Percentiles rank a stretch among this genome's conserved stretches.
These are phyloP conservation scores for Ursus arctos DNA, from an alignment of 2,113 vertebrate species.

Conservation along the genomic window DNA sequence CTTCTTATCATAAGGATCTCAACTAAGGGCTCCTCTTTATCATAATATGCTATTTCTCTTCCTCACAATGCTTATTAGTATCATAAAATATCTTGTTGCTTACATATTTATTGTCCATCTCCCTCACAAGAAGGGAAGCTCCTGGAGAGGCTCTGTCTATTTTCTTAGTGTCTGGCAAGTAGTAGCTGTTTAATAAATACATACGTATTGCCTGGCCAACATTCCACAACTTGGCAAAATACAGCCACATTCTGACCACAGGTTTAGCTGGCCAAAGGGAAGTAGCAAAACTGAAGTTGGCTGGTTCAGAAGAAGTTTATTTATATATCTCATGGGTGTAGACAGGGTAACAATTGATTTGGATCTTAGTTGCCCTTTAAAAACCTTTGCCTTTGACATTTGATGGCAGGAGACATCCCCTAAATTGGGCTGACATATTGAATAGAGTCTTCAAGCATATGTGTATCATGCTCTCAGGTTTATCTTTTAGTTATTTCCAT, in stretches of 20 bases:
- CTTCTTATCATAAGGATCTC: background rate
- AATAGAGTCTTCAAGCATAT: background rate
- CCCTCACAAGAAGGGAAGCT: background rate
- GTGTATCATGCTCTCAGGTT: background rate
- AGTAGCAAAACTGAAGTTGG: background rate
- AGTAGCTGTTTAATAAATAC: conserved; percentile 17
- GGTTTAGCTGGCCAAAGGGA: background rate
- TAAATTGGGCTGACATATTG: background rate
- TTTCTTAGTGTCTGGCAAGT: background rate
- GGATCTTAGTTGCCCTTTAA: background rate
- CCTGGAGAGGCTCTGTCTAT: background rate
- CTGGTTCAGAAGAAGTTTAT: conserved; percentile 48
- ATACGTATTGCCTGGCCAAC: background rate
- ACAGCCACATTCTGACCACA: background rate
- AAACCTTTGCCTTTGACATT: conserved; percentile 22
- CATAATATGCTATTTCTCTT: background rate
- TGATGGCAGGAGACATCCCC: background rate
- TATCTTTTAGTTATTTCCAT: background rate
- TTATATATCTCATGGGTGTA: background rate
- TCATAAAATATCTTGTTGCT: background rate
- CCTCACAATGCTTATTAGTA: background rate
- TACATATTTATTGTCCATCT: background rate
- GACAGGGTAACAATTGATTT: background rate
- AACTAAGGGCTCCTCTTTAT: background rate
- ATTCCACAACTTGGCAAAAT: background rate